Base-by-base conservation (phyloP, 2,888 invertebrate genomes). In the Andricus quercusramuli region DNA sequence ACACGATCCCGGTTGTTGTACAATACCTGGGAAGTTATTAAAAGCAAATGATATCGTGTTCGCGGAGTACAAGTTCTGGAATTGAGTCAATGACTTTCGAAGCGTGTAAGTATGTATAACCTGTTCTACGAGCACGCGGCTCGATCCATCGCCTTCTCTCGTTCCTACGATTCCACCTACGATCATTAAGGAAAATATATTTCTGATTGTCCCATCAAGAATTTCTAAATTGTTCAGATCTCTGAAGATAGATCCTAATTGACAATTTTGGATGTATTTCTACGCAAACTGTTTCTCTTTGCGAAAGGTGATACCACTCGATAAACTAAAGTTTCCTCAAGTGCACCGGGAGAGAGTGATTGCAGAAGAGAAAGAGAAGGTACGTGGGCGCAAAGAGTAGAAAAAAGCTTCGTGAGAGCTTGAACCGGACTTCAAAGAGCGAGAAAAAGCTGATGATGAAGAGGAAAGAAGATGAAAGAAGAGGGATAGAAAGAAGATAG, bases 41-140 rank as follows among this genome's bases (percentile, higher is more conserved):
- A 87, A 85, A 85, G 83, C 80, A 85, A 85, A 88, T 87, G 85
- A 86, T 85, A 86, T 83, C 85, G 84, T 81, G 83, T 81, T 82
- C 82, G 74, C 81, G 77, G 79, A 41, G 68, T 77, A 64, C 80
- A 81, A 79, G 83, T 83, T 81, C 82, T 87, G 85, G 83, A 90
- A 89, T 88, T 89, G 87, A 90, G 90, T 89, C 91, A 89, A 90
- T 88, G 90, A 89, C 90, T 90, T 86, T 88, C 87, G 85, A 86
- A 86, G 84, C 82, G 80, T 78, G 81, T 85, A 84, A 86, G 85
- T 84, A 81, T 84, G 82, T 84, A 84, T 83, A 90, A 88, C 89
- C 88, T 87, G 89, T 89, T 88, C 86, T 80, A 64, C 81, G 78
- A 80, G 79, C 47, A 79, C 56, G 78, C 80, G 37, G 78, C 79